Conservation (phyloP, 2,113 vertebrate species). For the Arenaria interpres region DNA sequence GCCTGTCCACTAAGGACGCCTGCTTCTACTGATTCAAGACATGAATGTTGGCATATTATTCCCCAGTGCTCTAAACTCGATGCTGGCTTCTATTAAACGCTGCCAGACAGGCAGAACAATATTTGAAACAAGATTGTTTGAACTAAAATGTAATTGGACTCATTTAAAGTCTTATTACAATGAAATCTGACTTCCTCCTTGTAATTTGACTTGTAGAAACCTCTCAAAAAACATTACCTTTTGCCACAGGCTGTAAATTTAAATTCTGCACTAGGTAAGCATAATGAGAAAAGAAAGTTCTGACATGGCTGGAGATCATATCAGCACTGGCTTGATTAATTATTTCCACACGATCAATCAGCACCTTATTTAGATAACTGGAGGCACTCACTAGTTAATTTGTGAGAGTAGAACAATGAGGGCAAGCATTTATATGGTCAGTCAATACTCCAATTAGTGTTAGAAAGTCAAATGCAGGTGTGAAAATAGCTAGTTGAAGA, state of each 20-base stretch:
- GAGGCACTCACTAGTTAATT: slow-evolving; percentile 68
- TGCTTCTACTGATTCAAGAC: slow-evolving; percentile 28
- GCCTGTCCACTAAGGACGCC: slow-evolving; percentile 39
- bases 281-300: slow-evolving; percentile 63
- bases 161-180: slow-evolving; percentile 67
- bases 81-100: slow-evolving; percentile 64
- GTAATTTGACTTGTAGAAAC: slow-evolving; percentile 61
- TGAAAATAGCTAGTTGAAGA: background rate
- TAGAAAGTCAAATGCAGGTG: slow-evolving; percentile 46
- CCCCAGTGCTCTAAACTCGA: slow-evolving; percentile 24
- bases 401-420: slow-evolving; percentile 51
- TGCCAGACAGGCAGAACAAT: slow-evolving; percentile 59
- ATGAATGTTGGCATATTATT: slow-evolving; percentile 65
- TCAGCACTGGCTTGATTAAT: slow-evolving; percentile 64
- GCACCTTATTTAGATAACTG: slow-evolving; percentile 69
- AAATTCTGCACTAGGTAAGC: slow-evolving; percentile 59
- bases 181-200: slow-evolving; percentile 60
- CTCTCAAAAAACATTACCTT: slow-evolving; percentile 60
- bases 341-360: slow-evolving; percentile 67
- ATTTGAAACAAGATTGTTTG: slow-evolving; percentile 66
- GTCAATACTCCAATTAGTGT: slow-evolving; percentile 67
- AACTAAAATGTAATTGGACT: slow-evolving; percentile 66
- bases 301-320: slow-evolving; percentile 67
- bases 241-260: slow-evolving; percentile 63
- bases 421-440: slow-evolving; percentile 49